Evolutionary conservation across 2,113 vertebrate genomes (phyloP), one percentile per base, ranked within the genome.

Genomic region (Proterorhinus semilunaris): DNA sequence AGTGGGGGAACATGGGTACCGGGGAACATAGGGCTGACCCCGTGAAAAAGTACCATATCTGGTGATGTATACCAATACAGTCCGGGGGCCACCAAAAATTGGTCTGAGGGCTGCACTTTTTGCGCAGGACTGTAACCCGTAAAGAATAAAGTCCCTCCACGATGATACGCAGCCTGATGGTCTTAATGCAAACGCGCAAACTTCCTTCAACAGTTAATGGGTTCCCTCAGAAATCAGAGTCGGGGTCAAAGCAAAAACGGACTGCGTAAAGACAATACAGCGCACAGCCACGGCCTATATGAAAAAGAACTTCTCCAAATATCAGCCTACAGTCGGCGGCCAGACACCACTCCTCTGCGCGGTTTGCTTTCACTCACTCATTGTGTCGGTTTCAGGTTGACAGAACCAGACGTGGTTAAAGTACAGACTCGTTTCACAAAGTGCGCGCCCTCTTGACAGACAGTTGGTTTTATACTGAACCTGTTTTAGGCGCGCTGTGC

Each of bases 401-500:
- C 1, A 4, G 48, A 43, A 70, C 17, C 8, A 10, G 45, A 66
- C n/a, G 4, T 3, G 7, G 17, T 69, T 17, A 47, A 17, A 0
- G 44, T 2, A 4, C 0, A 52, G 0, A 52, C 27, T 36, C 17
- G 36, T 82, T 68, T 79, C 62, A 53, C 12, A 51, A 48, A 69
- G 13, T 62, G 21, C 50, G 27, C 73, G 48, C 66, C 51, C 59
- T 50, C 7, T 12, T 42, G 6, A 12, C 48, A 9, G 12, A 52
- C 4, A 0, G 27, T 67, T 47, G 7, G 6, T n/a, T 87, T 80
- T 84, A 85, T 86, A 87, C 74, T 13, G n/a, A 27, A 8, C 1
- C 83, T 43, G 69, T 84, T 86, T 87, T 86, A 66, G 27, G 77
- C 76, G 46, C 10, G 2, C 8, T 21, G 75, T 0, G 27, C 52